These are phyloP conservation scores for Crypturellus tataupa DNA, from an alignment of 2,797 vertebrate genomes.

Conservation along the genomic window DNA sequence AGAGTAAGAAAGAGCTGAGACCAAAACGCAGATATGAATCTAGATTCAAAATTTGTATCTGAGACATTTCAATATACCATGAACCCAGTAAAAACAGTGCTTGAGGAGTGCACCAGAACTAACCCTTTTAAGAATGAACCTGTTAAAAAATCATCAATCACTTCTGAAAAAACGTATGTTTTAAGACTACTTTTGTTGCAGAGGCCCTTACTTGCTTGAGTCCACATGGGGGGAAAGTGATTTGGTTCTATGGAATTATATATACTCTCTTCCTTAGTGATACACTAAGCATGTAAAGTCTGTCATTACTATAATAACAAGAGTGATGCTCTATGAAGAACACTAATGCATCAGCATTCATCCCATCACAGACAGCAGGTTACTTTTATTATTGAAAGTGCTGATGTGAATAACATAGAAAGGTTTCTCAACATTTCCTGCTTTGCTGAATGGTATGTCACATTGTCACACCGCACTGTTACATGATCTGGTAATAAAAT, in stretches of 20 bases:
- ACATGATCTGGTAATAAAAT: constrained; percentile 58
- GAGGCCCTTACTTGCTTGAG: constrained; percentile 44
- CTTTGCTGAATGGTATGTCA: constrained; percentile 42
- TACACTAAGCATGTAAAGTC: constrained; percentile 38
- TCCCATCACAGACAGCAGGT: neutral
- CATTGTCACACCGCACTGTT: constrained; percentile 49
- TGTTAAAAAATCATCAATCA: constrained; percentile 53
- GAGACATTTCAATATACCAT: neutral
- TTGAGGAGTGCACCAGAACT: constrained; percentile 30
- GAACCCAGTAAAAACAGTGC: neutral
- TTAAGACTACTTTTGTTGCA: constrained; percentile 51
- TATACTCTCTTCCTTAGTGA: constrained; percentile 3
- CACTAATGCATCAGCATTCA: neutral
- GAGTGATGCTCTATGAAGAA: constrained; percentile 30
- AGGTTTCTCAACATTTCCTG: constrained; percentile 51
- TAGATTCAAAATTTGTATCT: neutral
- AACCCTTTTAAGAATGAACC: constrained; percentile 18
- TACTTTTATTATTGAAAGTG: constrained; percentile 40
- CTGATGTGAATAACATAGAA: constrained; percentile 51
- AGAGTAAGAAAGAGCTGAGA: neutral
- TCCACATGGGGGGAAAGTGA: neutral
- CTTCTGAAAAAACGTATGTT: constrained; percentile 10
- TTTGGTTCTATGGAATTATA: constrained; percentile 43
- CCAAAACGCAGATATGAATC: neutral
- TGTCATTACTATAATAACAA: constrained; percentile 39